Evolutionary conservation across 2,797 vertebrate species (phyloP).

Genomic region (Echiichthys vipera): DNA sequence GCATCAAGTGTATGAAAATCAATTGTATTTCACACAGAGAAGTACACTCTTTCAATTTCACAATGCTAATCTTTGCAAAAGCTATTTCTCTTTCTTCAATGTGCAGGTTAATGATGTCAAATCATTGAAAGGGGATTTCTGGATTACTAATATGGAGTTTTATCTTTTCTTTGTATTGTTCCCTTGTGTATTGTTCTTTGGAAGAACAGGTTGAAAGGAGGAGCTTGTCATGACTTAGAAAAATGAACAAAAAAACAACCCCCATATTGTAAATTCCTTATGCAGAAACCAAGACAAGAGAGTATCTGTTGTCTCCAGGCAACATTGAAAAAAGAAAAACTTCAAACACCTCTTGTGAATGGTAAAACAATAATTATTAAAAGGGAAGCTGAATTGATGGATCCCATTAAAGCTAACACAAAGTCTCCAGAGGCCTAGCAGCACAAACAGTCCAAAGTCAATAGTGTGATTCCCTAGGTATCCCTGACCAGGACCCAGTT

Average conservation of each 20-base stretch:
- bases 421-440: slow-evolving; percentile 81
- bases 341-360: slow-evolving; percentile 67
- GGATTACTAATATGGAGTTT: slow-evolving; percentile 66
- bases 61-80: slow-evolving; percentile 63
- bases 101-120: slow-evolving; percentile 78
- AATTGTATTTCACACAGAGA: slow-evolving; percentile 68
- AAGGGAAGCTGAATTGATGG: slow-evolving; percentile 88
- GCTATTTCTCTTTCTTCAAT: slow-evolving; percentile 49
- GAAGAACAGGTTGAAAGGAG: slow-evolving; percentile 70
- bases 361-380: slow-evolving; percentile 86
- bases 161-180: slow-evolving; percentile 64
- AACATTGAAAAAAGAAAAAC: slow-evolving; percentile 43
- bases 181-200: slow-evolving; percentile 67
- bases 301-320: slow-evolving; percentile 52
- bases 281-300: slow-evolving; percentile 59
- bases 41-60: slow-evolving; percentile 67
- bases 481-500: slow-evolving; percentile 85
- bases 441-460: slow-evolving; percentile 85
- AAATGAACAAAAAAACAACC: slow-evolving; percentile 71
- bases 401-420: slow-evolving; percentile 86
- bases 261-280: slow-evolving; percentile 58
- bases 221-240: slow-evolving; percentile 71
- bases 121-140: slow-evolving; percentile 70
- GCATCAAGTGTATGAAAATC: slow-evolving; percentile 79
- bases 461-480: slow-evolving; percentile 88